Evolutionary conservation across 2,113 vertebrate genomes (phyloP), one percentile per base, ranked within the genome.

Genomic region (Dissostichus mawsoni): DNA sequence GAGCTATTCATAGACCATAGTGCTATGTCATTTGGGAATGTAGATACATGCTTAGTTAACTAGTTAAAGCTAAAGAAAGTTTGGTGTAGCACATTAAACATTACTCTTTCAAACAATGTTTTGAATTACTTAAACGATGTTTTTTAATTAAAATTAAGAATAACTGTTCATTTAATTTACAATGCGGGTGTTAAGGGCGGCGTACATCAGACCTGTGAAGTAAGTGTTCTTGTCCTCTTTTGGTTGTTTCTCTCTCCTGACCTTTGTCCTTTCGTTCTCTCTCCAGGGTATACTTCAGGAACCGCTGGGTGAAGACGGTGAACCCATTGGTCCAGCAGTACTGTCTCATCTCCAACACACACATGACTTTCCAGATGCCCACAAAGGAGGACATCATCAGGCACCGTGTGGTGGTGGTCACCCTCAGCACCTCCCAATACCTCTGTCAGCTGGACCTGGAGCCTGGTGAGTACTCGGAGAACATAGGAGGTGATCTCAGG

Each of bases 221-320:
- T 8, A 12, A 8, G 8, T n/a, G 11, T 55, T 50, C 20, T 45
- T 12, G 1, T 45, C 33, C 41, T 53, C 47, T 50, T 13, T 56
- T 20, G 11, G 2, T 25, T 33, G 47, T 47, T 7, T 41, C 36
- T 17, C 55, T 59, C n/a, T 59, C 10, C 56, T 84, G 2, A 82
- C 53, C 4, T 36, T 57, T 74, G 29, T 64, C 12, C 2, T 74
- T 45, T 74, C 3, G 1, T 48, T 3, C 8, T 44, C 11, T 56
- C 45, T 89, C 7, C 90, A 99, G 98, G 97, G 97, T 99, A 92
- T 99, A 99, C 95, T 99, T 99, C 95, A 95, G 97, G 95, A 98
- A 99, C 93, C 98, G 98, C 93, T 99, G 98, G 98, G 98, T 99
- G 82, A 99, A 99, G 95, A 99, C 98, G 20, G 98, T 99, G 84